Base-by-base conservation (phyloP, 2,888 invertebrate species). In the Ferdinandea cuprea region DNA sequence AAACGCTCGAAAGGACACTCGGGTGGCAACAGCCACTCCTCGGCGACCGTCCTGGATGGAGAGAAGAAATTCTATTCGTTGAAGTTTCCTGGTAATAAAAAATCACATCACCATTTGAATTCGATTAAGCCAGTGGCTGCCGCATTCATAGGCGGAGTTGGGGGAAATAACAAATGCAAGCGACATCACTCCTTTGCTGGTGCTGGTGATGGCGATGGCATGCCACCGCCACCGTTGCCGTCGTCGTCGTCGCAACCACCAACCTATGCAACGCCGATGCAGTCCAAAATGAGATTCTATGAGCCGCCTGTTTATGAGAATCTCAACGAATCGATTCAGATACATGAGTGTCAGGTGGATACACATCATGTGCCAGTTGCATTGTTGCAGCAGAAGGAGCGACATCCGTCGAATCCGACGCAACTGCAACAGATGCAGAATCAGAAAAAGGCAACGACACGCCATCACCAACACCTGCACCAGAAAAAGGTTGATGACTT, bases 281-380 rank as follows among this genome's bases (percentile, higher is more conserved):
- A 86, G 21, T 69, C 86, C 11, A 85, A 88, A 78, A 86, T 89
- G 87, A 89, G 88, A 85, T 88, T 89, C 86, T 90, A 89, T 83
- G 91, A 91, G 87, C 90, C 90, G 79, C 91, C 91, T 71, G 88
- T 92, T 76, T 94, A 94, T 88, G 93, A 94, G 89, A 94, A 94
- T 88, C 89, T 94, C 68, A 94, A 93, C 46, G 94, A 94, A 88
- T 94, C 94, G 13, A 94, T 94, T 85, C 94, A 94, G 90, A 92
- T 94, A 28, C 93, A 93, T 80, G 94, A 94, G 89, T 88, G 87
- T 73, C 87, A 87, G 63, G 87, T 88, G 77, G 87, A 87, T 66
- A 81, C 86, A 65, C 77, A 85, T 86, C 87, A 86, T 86, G 61
- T 78, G 59, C 81, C 87, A 66, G 44, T 3, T 9, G 86, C 86